A percentile compares a stretch with the other conserved stretches of the same genome.
Evolutionary conservation across 2,797 vertebrate genomes (phyloP).

Genomic region (Echeneis naucrates): DNA sequence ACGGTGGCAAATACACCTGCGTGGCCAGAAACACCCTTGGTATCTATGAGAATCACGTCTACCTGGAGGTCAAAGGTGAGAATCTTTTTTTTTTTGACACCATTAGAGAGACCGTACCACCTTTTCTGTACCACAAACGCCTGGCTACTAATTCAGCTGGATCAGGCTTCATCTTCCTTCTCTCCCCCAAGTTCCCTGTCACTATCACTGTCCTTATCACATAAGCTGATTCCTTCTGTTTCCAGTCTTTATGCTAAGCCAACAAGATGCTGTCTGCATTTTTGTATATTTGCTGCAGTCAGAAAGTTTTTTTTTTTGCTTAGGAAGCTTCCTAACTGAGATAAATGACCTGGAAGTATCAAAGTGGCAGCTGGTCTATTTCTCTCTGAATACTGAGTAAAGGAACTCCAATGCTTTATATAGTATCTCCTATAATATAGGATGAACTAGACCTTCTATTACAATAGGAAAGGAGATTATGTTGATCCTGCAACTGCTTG

Average conservation of each 20-base stretch:
- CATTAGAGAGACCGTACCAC: not conserved
- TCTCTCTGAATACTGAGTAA: no score
- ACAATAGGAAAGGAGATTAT: not conserved
- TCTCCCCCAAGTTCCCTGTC: no score
- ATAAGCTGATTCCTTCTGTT: not conserved
- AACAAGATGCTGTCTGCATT: not conserved
- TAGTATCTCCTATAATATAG: not conserved
- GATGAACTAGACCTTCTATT: not conserved
- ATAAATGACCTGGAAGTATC: no score
- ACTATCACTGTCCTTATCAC: no score
- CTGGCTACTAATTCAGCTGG: no score
- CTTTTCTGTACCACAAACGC: no score
- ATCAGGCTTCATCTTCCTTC: no score
- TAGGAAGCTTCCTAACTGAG: no score
- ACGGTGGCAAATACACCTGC: conserved; percentile 92
- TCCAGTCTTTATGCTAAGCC: not conserved
- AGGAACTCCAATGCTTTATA: no score
- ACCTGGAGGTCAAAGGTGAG: conserved; percentile 96
- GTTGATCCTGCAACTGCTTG: not conserved
- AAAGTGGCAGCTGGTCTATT: no score
- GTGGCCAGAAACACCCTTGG: conserved; percentile 91
- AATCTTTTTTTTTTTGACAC: not conserved
- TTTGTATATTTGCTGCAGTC: not conserved
- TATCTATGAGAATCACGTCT: conserved; percentile 90
- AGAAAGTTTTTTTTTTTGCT: no score